Base-by-base conservation (phyloP, 2,888 invertebrate genomes). In the Brachycybe producta region DNA sequence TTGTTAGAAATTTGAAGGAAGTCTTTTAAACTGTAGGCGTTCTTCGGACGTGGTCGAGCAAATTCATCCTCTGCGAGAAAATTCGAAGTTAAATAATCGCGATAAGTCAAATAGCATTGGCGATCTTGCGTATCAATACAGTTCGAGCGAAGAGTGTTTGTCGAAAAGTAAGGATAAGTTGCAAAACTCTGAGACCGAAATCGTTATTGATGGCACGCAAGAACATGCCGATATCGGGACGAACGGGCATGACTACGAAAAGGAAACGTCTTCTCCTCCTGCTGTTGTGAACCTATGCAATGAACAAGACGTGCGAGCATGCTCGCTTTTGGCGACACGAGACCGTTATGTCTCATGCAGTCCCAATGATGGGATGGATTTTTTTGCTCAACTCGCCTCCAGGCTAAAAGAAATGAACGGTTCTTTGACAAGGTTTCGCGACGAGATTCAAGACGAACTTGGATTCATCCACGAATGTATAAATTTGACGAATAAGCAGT, bases 101-200 rank as follows among this genome's bases (percentile, higher is more conserved):
- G 35, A 23, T 2, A 46, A 46, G 27, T 34, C 46, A 8, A 46
- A 26, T 27, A 46, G 46, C 17, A 36, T 27, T 13, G 46, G 32
- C 11, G n/a, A 46, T 15, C 26, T 46, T 3, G 46, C 46, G 15
- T 46, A 46, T 24, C 46, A 32, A 32, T 46, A 46, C 36, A 46
- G 46, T 27, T 30, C 35, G 1, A 46, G 46, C 17, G 46, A 46
- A 8, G 46, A 46, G 7, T 36, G 46, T 27, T 24, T 46, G 11
- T 32, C 17, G 15, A 8, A 21, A 41, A 21, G 5, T 5, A 24
- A 21, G 23, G 5, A 7, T 30, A n/a, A 30, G n/a, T 8, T 30
- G 8, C n/a, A 8, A 11, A n/a, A 30, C n/a, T 30, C 41, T 11
- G 21, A 36, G 7, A 5, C 19, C n/a, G 15, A 36, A 36, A 11